Base-by-base conservation (phyloP, 2,888 invertebrate species). In the Odontomyia ornata region DNA sequence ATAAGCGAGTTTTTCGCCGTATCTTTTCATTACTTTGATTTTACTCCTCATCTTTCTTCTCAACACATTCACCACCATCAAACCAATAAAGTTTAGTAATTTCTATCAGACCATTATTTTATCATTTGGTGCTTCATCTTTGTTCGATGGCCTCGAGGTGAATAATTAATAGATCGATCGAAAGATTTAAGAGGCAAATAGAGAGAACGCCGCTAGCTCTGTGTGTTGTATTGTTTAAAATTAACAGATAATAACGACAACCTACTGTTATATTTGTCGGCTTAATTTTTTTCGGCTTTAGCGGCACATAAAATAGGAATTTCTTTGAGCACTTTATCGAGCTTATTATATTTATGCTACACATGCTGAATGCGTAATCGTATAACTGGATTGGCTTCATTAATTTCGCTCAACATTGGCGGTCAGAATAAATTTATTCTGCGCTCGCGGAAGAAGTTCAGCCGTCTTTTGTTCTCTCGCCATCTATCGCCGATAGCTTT, bases 261-360 rank as follows among this genome's bases (percentile, higher is more conserved):
- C 46, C 23, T 43, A 27, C 69, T 69, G 46, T 46, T 36, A 65
- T 43, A 25, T 65, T 65, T 65, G 43, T 30, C 27, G 27, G 65
- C 65, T 36, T 52, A 52, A 4, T 52, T 18, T 36, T 36, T 13
- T 52, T 52, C 15, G 52, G 7, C 52, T 52, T 4, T 15, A 15
- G 52, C 52, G 18, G 15, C 52, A 9, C 18, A 18, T 52, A 52
- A 18, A 52, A 15, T 18, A 9, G 18, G 52, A 52, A 52, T 52
- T 52, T n/a, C 15, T 52, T 52, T 52, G 18, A 52, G 52, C 52
- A 52, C 18, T 52, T 52, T 52, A n/a, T n/a, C 13, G 52, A 9
- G 36, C 13, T 52, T 52, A 18, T 52, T 52, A 18, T 52, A n/a
- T n/a, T 18, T 52, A 15, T 52, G 52, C 4, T 52, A 4, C n/a